Percentiles rank a stretch among this genome's conserved stretches.
These are phyloP conservation scores for Chitala chitala DNA, from an alignment of 2,113 vertebrate genomes.

Conservation along the genomic window DNA sequence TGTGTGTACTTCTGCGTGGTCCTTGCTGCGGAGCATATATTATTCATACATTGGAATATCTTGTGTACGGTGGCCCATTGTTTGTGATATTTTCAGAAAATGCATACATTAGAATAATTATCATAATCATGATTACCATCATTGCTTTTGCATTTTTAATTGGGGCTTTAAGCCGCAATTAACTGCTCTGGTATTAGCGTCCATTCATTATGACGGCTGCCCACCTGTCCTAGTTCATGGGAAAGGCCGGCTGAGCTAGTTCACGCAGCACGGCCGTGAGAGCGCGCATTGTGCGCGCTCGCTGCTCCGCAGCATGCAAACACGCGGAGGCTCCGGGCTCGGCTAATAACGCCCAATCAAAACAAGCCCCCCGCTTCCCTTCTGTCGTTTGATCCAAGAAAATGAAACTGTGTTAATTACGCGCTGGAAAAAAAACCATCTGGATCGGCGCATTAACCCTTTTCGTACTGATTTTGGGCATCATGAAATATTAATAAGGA, in stretches of 20 bases:
- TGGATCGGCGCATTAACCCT: slow-evolving; percentile 47
- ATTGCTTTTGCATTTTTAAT: slow-evolving; percentile 55
- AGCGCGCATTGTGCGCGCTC: slow-evolving; percentile 18
- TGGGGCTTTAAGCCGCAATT: slow-evolving; percentile 58
- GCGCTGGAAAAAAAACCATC: slow-evolving; percentile 35
- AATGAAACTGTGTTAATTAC: slow-evolving; percentile 54
- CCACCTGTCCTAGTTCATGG: slow-evolving; percentile 63
- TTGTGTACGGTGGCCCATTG: not conserved
- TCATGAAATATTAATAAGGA: slow-evolving; percentile 41
- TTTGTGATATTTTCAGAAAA: slow-evolving; percentile 19
- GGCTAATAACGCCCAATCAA: slow-evolving; percentile 22
- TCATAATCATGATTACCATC: slow-evolving; percentile 53
- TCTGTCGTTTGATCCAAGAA: slow-evolving; percentile 44
- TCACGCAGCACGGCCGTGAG: slow-evolving; percentile 52
- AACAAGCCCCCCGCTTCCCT: slow-evolving; percentile 34
- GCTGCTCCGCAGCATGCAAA: slow-evolving; percentile 11
- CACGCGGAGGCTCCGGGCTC: slow-evolving; percentile 12
- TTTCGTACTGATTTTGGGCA: slow-evolving; percentile 31
- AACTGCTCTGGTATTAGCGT: slow-evolving; percentile 53
- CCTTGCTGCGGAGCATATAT: not conserved
- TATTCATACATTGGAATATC: not conserved
- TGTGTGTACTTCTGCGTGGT: not conserved
- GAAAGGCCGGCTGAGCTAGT: slow-evolving; percentile 55
- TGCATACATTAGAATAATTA: slow-evolving; percentile 54
- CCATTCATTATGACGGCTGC: slow-evolving; percentile 61